Evolutionary conservation across 30 jellyfish, hydroid and myxozoan species (phyloP), one percentile per base, ranked within the genome.

Genomic region (Aurelia sp.): DNA sequence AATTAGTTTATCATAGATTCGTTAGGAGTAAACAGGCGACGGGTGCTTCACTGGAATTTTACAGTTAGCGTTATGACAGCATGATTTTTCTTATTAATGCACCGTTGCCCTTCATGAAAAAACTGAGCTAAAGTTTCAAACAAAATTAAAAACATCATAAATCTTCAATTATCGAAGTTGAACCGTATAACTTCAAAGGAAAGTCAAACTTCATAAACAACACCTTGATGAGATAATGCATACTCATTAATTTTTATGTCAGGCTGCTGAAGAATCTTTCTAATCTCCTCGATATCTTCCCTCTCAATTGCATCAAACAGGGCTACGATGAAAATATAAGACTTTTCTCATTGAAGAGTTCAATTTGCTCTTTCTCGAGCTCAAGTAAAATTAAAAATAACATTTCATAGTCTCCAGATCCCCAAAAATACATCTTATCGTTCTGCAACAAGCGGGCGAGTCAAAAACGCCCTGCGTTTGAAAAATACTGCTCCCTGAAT

Each of bases 241-340:
- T 63, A 94, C 99, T 89, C 99, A 76, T 94, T 94, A 78, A 94
- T 84, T 40, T 81, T 86, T 0, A 89, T 74, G 47, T 89, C 99
- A 3, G 74, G 76, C 72, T 55, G 59, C 31, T 79, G 85, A 17
- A 88, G 66, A 13, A 86, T 61, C 74, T 70, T 77, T 44, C 88
- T 40, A 12, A 89, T 93, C 71, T 94, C 99, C 5, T 77, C 96
- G 31, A 73, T 60, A 41, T 94, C 99, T 52, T 88, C 95, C 18
- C 99, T 74, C 71, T 94, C 97, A 47, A 94, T 94, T 6, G 97
- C 96, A 74, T 94, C 99, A 79, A 94, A 94, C 78, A 94, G 48
- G 48, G 99, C 99, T 94, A 71, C 6, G 52, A 77, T 61, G 71
- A n/a, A 74, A 77, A 57, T 21, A 5, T 44, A 44, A 44, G 55